Percentiles rank a stretch among this genome's conserved stretches.
phyloP scores from a whole-genome alignment of 1,140 invertebrate genomes.

The Calliphora vicina region DNA sequence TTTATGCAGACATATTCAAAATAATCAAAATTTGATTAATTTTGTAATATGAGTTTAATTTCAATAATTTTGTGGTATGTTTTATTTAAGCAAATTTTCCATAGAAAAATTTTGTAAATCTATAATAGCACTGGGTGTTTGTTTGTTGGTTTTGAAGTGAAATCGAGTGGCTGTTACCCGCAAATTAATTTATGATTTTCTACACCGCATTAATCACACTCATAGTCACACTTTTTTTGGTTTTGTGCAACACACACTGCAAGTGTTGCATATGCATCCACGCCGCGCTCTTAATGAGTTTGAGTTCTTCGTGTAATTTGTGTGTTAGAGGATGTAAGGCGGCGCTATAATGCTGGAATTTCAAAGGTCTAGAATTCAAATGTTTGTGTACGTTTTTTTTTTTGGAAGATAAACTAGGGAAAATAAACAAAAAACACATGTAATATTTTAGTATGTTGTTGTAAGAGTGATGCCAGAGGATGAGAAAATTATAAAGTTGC shows the following conservation, averaged over 20 bases:
- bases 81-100: not conserved
- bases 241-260: not conserved
- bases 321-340: constrained; percentile 15
- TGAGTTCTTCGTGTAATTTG: not conserved
- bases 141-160: too few species aligned
- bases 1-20: not conserved
- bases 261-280: not conserved
- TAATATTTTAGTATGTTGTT: not conserved
- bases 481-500: too few species aligned
- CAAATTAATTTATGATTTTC: constrained; percentile 34
- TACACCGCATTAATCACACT: constrained; percentile 25
- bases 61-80: not conserved
- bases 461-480: not conserved
- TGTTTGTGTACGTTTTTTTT: not conserved
- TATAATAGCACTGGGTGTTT: too few species aligned
- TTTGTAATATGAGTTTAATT: constrained; percentile 25
- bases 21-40: constrained; percentile 22
- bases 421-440: not conserved
- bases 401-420: not conserved
- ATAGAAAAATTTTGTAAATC: too few species aligned
- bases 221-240: not conserved
- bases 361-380: not conserved
- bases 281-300: not conserved
- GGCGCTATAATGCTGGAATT: not conserved
- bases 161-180: too few species aligned